Percentiles rank a stretch among this genome's conserved stretches.
Evolutionary conservation across 1,140 invertebrate species (phyloP).

Genomic region (Amyelois transitella): DNA sequence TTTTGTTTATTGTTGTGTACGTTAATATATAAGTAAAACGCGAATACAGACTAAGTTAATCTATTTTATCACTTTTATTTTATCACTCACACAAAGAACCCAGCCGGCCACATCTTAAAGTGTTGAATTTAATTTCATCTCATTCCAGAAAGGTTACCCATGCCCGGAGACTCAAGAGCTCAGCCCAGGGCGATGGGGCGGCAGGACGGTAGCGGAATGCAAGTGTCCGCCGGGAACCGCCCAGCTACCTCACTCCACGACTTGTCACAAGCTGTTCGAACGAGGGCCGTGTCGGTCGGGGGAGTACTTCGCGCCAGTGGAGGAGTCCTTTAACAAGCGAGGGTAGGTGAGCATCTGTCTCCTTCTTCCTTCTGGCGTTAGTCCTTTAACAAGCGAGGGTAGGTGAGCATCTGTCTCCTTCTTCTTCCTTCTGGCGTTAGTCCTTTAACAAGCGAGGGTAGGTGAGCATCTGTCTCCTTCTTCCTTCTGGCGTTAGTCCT

Average conservation of each 20-base stretch:
- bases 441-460: too few species aligned
- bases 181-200: constrained; percentile 76
- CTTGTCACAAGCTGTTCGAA: constrained; percentile 82
- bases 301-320: constrained; percentile 82
- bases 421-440: too few species aligned
- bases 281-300: constrained; percentile 80
- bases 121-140: constrained; percentile 1
- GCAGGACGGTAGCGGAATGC: constrained; percentile 81
- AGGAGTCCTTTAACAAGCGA: constrained; percentile 66
- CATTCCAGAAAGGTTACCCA: constrained; percentile 80
- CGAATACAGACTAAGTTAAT: too few species aligned
- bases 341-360: constrained; percentile 63
- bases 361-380: too few species aligned
- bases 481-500: too few species aligned
- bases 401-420: too few species aligned
- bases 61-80: too few species aligned
- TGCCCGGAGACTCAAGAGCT: constrained; percentile 90
- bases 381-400: too few species aligned
- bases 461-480: too few species aligned
- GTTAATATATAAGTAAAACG: too few species aligned
- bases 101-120: neutral
- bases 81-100: too few species aligned
- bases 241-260: constrained; percentile 73
- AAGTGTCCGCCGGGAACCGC: constrained; percentile 86
- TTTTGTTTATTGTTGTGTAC: too few species aligned